These are phyloP conservation scores for Podilymbus podiceps DNA, from an alignment of 2,113 vertebrate species.

Conservation along the genomic window DNA sequence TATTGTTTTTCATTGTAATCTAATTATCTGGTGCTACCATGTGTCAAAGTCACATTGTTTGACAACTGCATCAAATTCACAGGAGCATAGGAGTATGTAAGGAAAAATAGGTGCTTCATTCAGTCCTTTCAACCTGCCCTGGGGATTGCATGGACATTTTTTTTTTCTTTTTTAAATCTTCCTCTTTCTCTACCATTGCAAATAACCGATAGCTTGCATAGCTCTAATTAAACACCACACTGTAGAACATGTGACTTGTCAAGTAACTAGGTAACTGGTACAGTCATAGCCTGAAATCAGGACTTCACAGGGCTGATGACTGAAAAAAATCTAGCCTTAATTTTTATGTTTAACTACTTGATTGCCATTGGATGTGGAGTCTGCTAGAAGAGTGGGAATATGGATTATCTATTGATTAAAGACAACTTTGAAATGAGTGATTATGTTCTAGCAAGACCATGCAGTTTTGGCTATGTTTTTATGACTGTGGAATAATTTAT, in stretches of 20 bases:
- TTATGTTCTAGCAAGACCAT: neutral
- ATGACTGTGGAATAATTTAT: neutral
- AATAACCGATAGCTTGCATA: neutral
- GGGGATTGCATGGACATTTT: neutral
- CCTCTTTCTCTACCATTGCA: neutral
- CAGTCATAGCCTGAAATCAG: neutral
- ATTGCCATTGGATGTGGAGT: neutral
- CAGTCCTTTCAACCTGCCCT: neutral
- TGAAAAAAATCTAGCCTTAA: neutral
- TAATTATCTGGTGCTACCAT: conserved; percentile 38
- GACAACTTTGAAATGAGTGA: neutral
- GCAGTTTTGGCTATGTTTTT: neutral
- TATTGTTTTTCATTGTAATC: conserved; percentile 52
- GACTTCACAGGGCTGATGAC: neutral
- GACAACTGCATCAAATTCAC: conserved; percentile 41
- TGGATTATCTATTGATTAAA: neutral
- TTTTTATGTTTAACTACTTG: neutral
- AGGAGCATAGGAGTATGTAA: neutral
- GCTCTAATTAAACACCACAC: neutral
- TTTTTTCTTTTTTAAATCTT: neutral
- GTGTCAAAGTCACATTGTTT: conserved; percentile 59
- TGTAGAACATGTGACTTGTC: neutral
- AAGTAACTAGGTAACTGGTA: neutral
- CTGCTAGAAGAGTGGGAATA: neutral
- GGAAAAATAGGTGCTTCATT: conserved; percentile 2